Percentiles rank a stretch among this genome's conserved stretches.
Conservation (phyloP, 1,140 invertebrate species). For the Apocrypta bakeri region DNA sequence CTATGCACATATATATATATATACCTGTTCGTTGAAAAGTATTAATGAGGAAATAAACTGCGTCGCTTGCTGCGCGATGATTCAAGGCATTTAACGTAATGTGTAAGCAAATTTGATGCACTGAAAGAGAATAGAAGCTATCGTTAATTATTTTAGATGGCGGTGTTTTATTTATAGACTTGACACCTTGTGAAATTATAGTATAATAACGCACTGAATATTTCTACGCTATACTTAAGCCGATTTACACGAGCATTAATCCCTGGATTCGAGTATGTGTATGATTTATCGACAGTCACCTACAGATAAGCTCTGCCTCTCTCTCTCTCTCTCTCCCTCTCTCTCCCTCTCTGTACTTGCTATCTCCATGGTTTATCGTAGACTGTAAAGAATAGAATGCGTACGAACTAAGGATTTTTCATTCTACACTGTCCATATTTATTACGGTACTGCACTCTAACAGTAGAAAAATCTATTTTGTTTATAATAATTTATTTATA, state of each 20-base stretch:
- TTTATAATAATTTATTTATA: too few relatives aligned
- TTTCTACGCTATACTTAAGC: background rate
- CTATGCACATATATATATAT: too few relatives aligned
- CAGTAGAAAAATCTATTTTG: background rate
- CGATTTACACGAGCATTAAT: background rate
- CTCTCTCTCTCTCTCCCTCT: too few relatives aligned
- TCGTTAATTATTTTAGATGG: background rate
- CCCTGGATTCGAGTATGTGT: background rate
- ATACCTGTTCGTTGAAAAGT: background rate
- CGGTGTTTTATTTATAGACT: background rate
- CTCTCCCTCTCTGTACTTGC: background rate
- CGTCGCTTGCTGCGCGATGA: background rate
- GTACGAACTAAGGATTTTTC: background rate
- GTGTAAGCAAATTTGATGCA: background rate
- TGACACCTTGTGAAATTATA: background rate
- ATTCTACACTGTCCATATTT: background rate
- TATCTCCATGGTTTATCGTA: constrained; percentile 19
- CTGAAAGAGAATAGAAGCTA: background rate
- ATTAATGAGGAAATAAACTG: background rate
- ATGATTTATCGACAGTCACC: constrained; percentile 7
- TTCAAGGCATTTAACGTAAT: background rate
- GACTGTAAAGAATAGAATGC: too few relatives aligned
- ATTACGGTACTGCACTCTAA: background rate
- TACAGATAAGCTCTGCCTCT: constrained; percentile 15
- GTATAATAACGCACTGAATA: background rate